These are phyloP conservation scores for Scylla paramamosain DNA, from an alignment of 1,140 invertebrate species.

Conservation along the genomic window DNA sequence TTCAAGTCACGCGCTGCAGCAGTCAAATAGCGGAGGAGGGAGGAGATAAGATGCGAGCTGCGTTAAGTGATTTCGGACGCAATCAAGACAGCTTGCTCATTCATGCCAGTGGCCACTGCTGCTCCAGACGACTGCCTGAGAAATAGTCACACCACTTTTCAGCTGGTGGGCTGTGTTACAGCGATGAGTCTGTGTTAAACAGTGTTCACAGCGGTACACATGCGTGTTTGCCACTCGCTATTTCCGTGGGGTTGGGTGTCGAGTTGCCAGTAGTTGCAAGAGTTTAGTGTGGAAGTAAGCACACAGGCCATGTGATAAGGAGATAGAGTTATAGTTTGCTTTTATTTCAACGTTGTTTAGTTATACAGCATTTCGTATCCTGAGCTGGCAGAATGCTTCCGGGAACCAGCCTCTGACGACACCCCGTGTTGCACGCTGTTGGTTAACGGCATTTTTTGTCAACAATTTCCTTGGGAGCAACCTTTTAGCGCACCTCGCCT, in stretches of 20 bases:
- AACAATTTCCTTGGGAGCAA: conserved; percentile 13
- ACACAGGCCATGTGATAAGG: background rate
- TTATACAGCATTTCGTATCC: conserved; percentile 1
- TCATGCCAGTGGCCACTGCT: conserved; percentile 54
- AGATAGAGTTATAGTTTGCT: background rate
- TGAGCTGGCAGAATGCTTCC: background rate
- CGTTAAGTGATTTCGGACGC: background rate
- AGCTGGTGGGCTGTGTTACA: background rate
- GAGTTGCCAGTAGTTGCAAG: conserved; percentile 3
- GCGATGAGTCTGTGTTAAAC: background rate
- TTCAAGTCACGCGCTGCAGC: background rate
- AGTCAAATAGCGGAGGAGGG: background rate
- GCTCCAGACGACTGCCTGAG: background rate
- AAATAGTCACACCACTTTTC: conserved; percentile 35
- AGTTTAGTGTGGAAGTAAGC: conserved; percentile 7
- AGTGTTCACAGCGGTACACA: background rate
- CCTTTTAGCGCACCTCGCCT: background rate
- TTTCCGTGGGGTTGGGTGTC: conserved; percentile 16
- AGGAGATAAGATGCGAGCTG: background rate
- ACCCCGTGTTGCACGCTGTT: background rate
- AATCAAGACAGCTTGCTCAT: conserved; percentile 40
- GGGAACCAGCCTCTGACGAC: background rate
- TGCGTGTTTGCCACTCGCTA: conserved; percentile 14
- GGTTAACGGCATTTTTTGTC: background rate
- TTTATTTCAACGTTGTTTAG: background rate